A percentile compares a stretch with the other conserved stretches of the same genome.
These are phyloP conservation scores for Taenioides sp. DNA, from an alignment of 2,797 vertebrate genomes.

Conservation along the genomic window DNA sequence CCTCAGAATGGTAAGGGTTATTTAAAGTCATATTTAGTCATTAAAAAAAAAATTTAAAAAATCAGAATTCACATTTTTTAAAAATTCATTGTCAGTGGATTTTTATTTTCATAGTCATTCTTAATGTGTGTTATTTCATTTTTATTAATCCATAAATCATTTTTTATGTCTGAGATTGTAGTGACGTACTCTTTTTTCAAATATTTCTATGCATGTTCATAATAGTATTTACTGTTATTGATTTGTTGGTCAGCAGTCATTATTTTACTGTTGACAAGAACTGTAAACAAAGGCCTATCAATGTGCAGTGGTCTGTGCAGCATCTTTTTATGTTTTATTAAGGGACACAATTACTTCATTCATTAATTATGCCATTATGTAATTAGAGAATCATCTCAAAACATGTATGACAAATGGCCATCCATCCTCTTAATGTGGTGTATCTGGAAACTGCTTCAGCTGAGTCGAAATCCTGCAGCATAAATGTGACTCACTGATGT, in stretches of 20 bases:
- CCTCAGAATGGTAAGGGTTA: too few species aligned
- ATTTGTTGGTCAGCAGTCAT: background rate
- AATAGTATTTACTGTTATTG: background rate
- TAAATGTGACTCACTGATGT: constrained; percentile 41
- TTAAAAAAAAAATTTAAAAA: too few species aligned
- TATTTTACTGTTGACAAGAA: background rate
- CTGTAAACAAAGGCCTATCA: background rate
- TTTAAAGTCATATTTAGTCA: too few species aligned
- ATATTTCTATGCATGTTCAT: background rate
- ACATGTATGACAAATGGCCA: background rate
- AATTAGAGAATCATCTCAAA: background rate
- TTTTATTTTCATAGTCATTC: too few species aligned
- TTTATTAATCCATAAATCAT: too few species aligned
- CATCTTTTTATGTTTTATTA: background rate
- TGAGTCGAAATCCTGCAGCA: constrained; percentile 19
- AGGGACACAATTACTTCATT: background rate
- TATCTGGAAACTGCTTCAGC: constrained; percentile 42
- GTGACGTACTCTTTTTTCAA: too few species aligned
- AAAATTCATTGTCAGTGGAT: too few species aligned
- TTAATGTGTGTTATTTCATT: too few species aligned
- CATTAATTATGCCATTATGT: background rate
- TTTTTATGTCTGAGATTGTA: too few species aligned
- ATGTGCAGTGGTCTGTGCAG: background rate
- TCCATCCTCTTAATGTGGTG: constrained; percentile 33
- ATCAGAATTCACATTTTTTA: too few species aligned